Conservation (phyloP, 2,113 vertebrate genomes). For the Megalops atlanticus region DNA sequence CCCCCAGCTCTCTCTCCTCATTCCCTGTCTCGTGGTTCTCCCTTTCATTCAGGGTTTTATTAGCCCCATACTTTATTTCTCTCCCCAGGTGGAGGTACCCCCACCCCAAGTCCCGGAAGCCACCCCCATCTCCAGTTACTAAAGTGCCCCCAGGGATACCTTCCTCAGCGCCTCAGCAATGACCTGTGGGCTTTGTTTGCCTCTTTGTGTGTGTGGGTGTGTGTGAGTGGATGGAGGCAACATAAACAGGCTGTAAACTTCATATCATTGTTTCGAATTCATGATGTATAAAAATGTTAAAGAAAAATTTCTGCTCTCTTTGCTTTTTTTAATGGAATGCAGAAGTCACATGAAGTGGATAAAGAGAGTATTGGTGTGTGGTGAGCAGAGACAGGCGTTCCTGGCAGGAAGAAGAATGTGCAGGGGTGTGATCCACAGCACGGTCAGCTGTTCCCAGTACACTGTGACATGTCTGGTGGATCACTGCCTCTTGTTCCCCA, state of each 20-base stretch:
- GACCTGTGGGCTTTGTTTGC: slow-evolving; percentile 27
- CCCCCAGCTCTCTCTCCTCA: slow-evolving; percentile 30
- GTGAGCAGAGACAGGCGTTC: not conserved
- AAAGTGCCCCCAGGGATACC: slow-evolving; percentile 17
- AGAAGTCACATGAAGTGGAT: not conserved
- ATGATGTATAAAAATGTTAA: slow-evolving; percentile 1
- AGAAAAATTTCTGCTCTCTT: not conserved
- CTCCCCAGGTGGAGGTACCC: slow-evolving; percentile 53
- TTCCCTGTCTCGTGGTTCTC: no score
- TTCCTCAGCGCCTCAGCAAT: slow-evolving; percentile 36
- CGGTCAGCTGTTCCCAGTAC: not conserved
- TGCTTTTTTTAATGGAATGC: not conserved
- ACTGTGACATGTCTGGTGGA: not conserved
- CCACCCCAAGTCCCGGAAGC: not conserved
- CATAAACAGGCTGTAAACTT: not conserved
- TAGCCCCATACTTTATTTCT: slow-evolving; percentile 2
- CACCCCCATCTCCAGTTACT: slow-evolving; percentile 23
- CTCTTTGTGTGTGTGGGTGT: slow-evolving; percentile 6
- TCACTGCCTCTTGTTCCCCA: not conserved
- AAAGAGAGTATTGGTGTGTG: not conserved
- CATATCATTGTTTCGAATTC: slow-evolving; percentile 4
- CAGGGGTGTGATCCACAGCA: not conserved
- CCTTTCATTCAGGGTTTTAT: not conserved
- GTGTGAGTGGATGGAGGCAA: slow-evolving; percentile 23
- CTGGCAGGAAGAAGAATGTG: not conserved